Percentiles rank a stretch among this genome's conserved stretches.
Evolutionary conservation across 2,797 vertebrate genomes (phyloP).

Genomic region (Botia kubotai): DNA sequence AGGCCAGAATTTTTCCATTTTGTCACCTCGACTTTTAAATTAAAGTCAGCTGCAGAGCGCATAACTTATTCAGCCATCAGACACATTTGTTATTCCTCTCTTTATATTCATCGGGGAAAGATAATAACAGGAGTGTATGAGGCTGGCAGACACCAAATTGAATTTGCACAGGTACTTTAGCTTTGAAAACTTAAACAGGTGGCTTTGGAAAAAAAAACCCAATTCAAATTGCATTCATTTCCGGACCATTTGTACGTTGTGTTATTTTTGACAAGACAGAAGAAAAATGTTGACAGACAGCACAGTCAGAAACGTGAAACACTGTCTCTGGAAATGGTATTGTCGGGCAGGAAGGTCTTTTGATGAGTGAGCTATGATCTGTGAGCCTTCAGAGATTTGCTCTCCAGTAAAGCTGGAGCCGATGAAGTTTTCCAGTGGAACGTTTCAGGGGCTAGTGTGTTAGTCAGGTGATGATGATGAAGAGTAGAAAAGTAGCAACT

Average conservation of each 20-base stretch:
- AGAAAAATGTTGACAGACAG: conserved; percentile 60
- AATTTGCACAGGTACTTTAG: conserved; percentile 30
- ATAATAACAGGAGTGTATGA: conserved; percentile 39
- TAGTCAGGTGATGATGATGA: conserved; percentile 49
- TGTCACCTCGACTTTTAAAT: conserved; percentile 59
- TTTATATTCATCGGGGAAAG: conserved; percentile 47
- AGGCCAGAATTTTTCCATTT: conserved; percentile 52
- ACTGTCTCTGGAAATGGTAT: conserved; percentile 60
- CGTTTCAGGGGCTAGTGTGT: conserved; percentile 59
- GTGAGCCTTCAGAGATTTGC: conserved; percentile 54
- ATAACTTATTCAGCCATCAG: conserved; percentile 50
- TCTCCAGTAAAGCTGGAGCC: conserved; percentile 63
- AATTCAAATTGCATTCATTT: conserved; percentile 9
- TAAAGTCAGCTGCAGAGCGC: conserved; percentile 53
- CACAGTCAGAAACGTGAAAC: conserved; percentile 59
- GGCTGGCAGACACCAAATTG: conserved; percentile 30
- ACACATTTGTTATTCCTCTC: conserved; percentile 54
- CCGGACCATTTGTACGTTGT: neutral
- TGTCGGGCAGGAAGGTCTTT: conserved; percentile 62
- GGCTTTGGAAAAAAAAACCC: neutral
- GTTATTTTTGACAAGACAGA: conserved; percentile 38
- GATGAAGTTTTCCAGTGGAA: conserved; percentile 51
- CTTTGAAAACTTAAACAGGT: conserved; percentile 30
- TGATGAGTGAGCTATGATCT: conserved; percentile 65
- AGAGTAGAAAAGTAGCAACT: neutral